Evolutionary conservation across 2,113 vertebrate species (phyloP).

Genomic region (Crotalus horridus): DNA sequence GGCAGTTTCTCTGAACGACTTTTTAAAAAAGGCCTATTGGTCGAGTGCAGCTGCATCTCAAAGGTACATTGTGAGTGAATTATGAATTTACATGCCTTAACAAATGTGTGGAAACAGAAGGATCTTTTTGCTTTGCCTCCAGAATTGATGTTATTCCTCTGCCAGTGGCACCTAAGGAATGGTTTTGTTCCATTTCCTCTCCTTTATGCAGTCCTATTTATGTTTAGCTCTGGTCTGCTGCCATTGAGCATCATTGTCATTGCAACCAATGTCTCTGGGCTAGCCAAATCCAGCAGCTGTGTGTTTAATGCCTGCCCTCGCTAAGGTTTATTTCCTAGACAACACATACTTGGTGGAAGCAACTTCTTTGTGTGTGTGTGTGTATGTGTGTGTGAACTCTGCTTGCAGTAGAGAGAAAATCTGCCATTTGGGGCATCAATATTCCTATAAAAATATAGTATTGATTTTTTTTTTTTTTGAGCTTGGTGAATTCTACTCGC

Average conservation of each 20-base stretch:
- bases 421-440: neutral
- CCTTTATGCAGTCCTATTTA: conserved; percentile 79
- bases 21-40: conserved; percentile 68
- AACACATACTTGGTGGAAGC: conserved; percentile 73
- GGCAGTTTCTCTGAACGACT: conserved; percentile 71
- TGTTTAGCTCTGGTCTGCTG: conserved; percentile 75
- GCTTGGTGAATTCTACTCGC: conserved; percentile 19
- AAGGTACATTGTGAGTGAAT: conserved; percentile 79
- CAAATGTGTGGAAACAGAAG: conserved; percentile 76
- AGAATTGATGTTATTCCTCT: conserved; percentile 81
- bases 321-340: conserved; percentile 80
- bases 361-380: conserved; percentile 56
- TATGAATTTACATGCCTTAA: conserved; percentile 78
- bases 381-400: conserved; percentile 21
- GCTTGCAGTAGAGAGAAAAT: conserved; percentile 27
- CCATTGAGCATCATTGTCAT: conserved; percentile 73
- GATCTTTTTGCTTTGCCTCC: conserved; percentile 70
- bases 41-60: conserved; percentile 78
- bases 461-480: neutral
- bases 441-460: neutral
- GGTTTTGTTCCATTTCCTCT: conserved; percentile 79
- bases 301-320: conserved; percentile 71
- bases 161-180: conserved; percentile 77
- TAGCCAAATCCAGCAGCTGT: conserved; percentile 87
- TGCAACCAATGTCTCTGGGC: conserved; percentile 67